Conservation (phyloP, 1,140 invertebrate genomes). For the Sarcophaga peregrina region DNA sequence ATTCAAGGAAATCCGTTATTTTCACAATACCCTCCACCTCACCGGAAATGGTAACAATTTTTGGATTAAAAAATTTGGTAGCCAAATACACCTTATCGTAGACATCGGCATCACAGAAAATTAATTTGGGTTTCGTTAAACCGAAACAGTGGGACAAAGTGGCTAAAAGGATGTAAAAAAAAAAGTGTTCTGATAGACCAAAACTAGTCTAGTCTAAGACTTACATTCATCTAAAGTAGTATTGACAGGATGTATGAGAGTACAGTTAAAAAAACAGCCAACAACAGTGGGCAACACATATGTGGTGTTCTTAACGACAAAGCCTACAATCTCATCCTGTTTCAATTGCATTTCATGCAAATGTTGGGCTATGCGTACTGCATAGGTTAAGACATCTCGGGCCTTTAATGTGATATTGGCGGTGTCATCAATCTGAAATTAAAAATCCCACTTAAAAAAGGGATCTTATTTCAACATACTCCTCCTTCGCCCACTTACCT, state of each 20-base stretch:
- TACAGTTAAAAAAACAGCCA: constrained; percentile 57
- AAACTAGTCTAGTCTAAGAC: neutral
- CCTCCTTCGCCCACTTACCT: neutral
- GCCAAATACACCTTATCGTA: constrained; percentile 56
- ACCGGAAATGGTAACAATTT: constrained; percentile 52
- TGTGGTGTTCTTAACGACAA: constrained; percentile 56
- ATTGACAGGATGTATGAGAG: constrained; percentile 57
- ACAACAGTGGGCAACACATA: constrained; percentile 56
- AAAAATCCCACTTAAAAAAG: neutral
- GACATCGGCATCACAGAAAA: constrained; percentile 57
- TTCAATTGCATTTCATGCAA: constrained; percentile 53
- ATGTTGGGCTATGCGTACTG: constrained; percentile 57
- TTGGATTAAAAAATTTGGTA: constrained; percentile 53
- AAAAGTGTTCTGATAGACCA: neutral
- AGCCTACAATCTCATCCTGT: constrained; percentile 57
- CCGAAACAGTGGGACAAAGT: constrained; percentile 47
- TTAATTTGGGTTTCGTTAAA: constrained; percentile 53
- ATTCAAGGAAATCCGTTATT: constrained; percentile 51
- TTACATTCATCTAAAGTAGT: constrained; percentile 55
- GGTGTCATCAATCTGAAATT: constrained; percentile 50
- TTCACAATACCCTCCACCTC: constrained; percentile 49
- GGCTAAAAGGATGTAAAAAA: constrained; percentile 10
- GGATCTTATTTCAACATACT: too few species aligned
- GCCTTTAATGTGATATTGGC: constrained; percentile 53
- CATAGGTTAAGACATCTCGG: constrained; percentile 51